These are phyloP conservation scores for Phrynocephalus versicolor DNA, from an alignment of 2,113 vertebrate species.

Conservation along the genomic window DNA sequence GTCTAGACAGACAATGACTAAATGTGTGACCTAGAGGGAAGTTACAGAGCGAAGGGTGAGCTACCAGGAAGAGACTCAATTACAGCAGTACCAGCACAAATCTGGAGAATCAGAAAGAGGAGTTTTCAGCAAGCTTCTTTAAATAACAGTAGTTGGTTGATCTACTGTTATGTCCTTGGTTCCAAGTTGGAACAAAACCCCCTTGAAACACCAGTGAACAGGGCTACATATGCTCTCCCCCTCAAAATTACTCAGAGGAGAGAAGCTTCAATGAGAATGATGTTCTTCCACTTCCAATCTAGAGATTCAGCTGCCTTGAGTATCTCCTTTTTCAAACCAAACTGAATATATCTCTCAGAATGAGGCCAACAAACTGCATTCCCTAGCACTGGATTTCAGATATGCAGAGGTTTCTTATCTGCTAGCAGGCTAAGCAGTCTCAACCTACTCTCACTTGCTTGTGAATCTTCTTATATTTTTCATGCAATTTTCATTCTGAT, in stretches of 20 bases:
- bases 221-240: fast-evolving
- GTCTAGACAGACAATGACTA: no score
- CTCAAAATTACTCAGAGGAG: neutral
- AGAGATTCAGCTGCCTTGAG: fast-evolving
- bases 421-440: neutral
- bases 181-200: no score
- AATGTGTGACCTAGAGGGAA: no score
- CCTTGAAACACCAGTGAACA: fast-evolving
- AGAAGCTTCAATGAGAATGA: neutral
- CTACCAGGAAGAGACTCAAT: no score
- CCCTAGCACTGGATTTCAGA: neutral
- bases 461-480: neutral
- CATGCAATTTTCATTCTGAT: neutral
- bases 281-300: neutral
- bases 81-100: no score
- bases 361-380: neutral
- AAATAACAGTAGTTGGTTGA: no score
- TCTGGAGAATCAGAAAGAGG: no score
- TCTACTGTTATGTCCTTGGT: no score
- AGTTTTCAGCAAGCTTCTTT: no score
- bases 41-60: no score
- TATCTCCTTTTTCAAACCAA: neutral
- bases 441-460: neutral
- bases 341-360: fast-evolving
- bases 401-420: constrained; percentile 8